phyloP scores from a whole-genome alignment of 2,888 invertebrate genomes.

The Drosophila macrospina region DNA sequence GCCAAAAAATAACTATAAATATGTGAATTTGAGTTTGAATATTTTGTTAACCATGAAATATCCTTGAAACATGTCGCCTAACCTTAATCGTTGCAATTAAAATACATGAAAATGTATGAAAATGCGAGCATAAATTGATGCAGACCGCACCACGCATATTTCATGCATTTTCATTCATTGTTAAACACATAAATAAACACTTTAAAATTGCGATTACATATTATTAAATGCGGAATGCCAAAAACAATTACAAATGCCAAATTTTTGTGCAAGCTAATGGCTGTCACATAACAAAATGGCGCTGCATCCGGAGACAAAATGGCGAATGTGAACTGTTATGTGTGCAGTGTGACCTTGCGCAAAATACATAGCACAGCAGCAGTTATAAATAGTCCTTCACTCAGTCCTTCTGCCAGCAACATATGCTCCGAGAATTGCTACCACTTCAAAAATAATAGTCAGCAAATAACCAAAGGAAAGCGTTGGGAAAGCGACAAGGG shows the following conservation, averaged over 20 bases:
- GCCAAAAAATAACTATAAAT: conserved; percentile 33
- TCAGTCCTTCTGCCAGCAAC: conserved; percentile 47
- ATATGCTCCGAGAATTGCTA: conserved; percentile 40
- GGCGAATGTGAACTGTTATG: conserved; percentile 23
- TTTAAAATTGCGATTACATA: conserved; percentile 26
- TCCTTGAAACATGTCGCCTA: conserved; percentile 23
- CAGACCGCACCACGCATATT: conserved; percentile 13
- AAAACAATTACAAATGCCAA: conserved; percentile 27
- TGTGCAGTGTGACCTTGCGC: conserved; percentile 48
- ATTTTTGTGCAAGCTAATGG: conserved; percentile 54
- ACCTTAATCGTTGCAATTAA: conserved; percentile 29
- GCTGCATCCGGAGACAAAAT: conserved; percentile 39
- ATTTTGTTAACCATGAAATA: conserved; percentile 15
- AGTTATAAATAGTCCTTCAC: conserved; percentile 57
- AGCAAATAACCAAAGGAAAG: conserved; percentile 1
- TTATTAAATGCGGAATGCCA: conserved; percentile 12
- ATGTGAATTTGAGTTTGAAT: conserved; percentile 20
- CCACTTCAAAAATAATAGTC: conserved; percentile 31
- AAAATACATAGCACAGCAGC: conserved; percentile 25
- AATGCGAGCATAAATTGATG: conserved; percentile 12
- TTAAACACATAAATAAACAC: conserved; percentile 9
- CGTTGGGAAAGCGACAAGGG: background rate
- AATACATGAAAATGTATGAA: conserved; percentile 28
- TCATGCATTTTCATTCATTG: conserved; percentile 11
- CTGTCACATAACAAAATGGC: conserved; percentile 47